Base-by-base conservation (phyloP, 2,888 invertebrate species). In the Eupithecia exiguata region DNA sequence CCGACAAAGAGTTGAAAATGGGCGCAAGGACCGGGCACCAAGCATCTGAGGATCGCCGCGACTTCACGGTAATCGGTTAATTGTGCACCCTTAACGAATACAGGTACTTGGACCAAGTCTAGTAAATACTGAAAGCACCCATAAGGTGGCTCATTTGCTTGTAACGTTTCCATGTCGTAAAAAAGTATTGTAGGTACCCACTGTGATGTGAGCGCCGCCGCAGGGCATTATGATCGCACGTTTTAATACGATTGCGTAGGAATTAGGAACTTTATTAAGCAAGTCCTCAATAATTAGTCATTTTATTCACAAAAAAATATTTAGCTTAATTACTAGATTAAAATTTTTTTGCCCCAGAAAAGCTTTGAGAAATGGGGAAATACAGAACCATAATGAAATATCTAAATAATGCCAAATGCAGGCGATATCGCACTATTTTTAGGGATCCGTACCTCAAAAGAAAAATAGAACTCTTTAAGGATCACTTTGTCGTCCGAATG, bases 51-150 rank as follows among this genome's bases (percentile, higher is more conserved):
- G 88, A 83, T 83, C 84, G 89, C 89, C 86, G 88, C 88, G 88
- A 86, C 90, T 85, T 58, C 87, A 84, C 86, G 86, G 88, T 91
- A 90, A 91, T 91, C 92, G 81, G 89, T 88, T 92, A 91, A 92
- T 91, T 92, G 90, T 88, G 81, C 85, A 85, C 86, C 86, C 86
- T 86, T 87, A 89, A 89, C 89, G 84, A 88, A 87, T 81, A 73
- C 46, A 67, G 58, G 69, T 49, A 70, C 70, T 66, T 66, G 40
- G 40, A 66, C 40, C 43, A 43, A 66, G 21, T 66, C 40, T 66
- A 66, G 21, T 66, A 40, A 40, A 65, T 62, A 53, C 49, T 53
- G 49, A n/a, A 53, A 53, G 30, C 62, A 35, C 62, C 62, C 35
- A 53, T 49, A 16, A 62, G 30, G 62, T 62, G 35, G 62, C 7